Conservation (phyloP, 2,797 vertebrate genomes). For the Anas capensis region DNA sequence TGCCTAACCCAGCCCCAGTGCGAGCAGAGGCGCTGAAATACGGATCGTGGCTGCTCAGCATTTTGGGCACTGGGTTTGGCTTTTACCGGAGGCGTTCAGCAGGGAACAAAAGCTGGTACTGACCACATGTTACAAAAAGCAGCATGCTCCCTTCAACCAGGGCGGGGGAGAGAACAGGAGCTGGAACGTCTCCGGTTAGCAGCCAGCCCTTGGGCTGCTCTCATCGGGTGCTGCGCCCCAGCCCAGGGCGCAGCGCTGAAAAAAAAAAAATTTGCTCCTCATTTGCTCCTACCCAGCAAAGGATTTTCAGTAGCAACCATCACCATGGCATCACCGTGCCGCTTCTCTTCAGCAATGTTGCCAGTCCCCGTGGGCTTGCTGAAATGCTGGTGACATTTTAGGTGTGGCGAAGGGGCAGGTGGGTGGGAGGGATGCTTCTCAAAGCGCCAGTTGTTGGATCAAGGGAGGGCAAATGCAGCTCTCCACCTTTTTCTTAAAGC, state of each 20-base stretch:
- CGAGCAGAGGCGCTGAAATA: background rate
- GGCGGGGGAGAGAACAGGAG: background rate
- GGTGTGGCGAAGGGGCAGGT: conserved; percentile 50
- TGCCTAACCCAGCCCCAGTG: background rate
- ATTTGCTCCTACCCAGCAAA: background rate
- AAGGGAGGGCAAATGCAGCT: background rate
- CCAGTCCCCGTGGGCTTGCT: background rate
- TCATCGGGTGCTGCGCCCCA: background rate
- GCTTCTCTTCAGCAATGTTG: conserved; percentile 35
- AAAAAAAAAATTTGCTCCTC: too few species aligned
- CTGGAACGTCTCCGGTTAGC: conserved; percentile 44
- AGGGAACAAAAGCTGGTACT: background rate
- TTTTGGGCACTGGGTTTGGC: background rate
- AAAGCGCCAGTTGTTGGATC: background rate
- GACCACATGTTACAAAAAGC: background rate
- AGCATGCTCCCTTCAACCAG: background rate
- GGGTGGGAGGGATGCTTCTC: conserved; percentile 30
- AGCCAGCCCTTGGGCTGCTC: background rate
- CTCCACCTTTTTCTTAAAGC: background rate
- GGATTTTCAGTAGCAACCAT: conserved; percentile 65
- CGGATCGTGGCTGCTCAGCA: background rate
- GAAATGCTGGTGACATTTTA: conserved; percentile 50
- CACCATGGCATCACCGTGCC: conserved; percentile 51
- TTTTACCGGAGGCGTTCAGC: accelerated
- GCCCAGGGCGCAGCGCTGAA: background rate